These are phyloP conservation scores for Lagria hirta DNA, from an alignment of 2,888 invertebrate genomes.

Conservation along the genomic window DNA sequence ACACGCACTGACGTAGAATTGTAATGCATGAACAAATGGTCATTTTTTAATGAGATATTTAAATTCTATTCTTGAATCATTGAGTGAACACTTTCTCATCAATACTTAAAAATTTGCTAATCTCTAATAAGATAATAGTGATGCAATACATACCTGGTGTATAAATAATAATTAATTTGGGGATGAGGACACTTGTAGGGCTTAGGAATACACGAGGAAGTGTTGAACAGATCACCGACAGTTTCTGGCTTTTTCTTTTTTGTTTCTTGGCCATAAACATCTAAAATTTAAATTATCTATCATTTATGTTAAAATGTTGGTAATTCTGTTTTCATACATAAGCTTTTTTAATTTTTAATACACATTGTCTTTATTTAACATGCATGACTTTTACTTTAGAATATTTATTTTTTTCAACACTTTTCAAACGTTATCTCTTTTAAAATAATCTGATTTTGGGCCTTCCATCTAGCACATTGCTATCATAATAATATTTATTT, in stretches of 20 bases:
- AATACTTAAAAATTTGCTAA: no score
- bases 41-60: constrained; percentile 23
- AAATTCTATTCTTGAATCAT: constrained; percentile 14
- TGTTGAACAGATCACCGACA: constrained; percentile 71
- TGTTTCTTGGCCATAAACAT: constrained; percentile 53
- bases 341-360: no score
- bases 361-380: no score
- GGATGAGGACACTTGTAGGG: constrained; percentile 82
- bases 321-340: no score
- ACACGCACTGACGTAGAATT: constrained; percentile 21
- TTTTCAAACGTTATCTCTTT: no score
- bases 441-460: no score
- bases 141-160: constrained; percentile 65
- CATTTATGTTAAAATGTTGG: neutral
- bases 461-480: no score
- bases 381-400: no score
- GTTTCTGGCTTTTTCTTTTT: constrained; percentile 58
- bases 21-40: constrained; percentile 20
- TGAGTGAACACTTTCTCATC: constrained; percentile 28
- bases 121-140: constrained; percentile 18
- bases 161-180: constrained; percentile 78
- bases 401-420: no score
- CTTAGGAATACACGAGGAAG: constrained; percentile 77
- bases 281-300: constrained; percentile 46
- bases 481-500: no score